Conservation (phyloP, 2,888 invertebrate species). For the Caenorhabditis uteleia region DNA sequence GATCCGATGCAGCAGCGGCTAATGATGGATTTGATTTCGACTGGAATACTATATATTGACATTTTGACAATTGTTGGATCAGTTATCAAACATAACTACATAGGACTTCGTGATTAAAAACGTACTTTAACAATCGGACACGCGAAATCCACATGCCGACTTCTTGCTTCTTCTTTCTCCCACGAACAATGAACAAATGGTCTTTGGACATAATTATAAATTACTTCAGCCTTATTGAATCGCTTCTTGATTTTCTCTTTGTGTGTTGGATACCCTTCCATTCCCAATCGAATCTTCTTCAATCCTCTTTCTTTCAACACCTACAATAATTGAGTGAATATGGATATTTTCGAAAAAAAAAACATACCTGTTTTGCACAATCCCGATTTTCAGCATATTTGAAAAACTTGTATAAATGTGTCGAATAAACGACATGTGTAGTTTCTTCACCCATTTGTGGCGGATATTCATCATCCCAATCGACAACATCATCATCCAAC, state of each 20-base stretch:
- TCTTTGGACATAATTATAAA: slow-evolving; percentile 98
- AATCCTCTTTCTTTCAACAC: slow-evolving; percentile 97
- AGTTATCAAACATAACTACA: background rate
- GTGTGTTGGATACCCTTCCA: slow-evolving; percentile 97
- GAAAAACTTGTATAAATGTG: slow-evolving; percentile 74
- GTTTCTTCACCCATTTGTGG: slow-evolving; percentile 97
- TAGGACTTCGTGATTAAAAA: background rate
- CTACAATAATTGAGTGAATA: slow-evolving; percentile 13
- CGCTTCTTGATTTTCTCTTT: slow-evolving; percentile 96
- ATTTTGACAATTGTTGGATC: no score
- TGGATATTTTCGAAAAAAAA: background rate
- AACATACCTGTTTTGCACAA: slow-evolving; percentile 84
- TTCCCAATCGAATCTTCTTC: slow-evolving; percentile 96
- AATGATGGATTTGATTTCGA: slow-evolving; percentile 69
- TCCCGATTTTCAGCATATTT: slow-evolving; percentile 99
- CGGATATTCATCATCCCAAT: slow-evolving; percentile 99
- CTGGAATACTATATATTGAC: slow-evolving; percentile 26
- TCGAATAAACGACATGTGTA: slow-evolving; percentile 80
- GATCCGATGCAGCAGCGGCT: slow-evolving; percentile 71
- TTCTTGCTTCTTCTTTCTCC: slow-evolving; percentile 99
- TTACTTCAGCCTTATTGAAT: slow-evolving; percentile 92
- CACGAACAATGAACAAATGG: slow-evolving; percentile 99
- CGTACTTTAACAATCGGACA: slow-evolving; percentile 69
- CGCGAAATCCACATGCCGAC: slow-evolving; percentile 90
- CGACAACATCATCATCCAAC: slow-evolving; percentile 90